A percentile compares a stretch with the other conserved stretches of the same genome.
Evolutionary conservation across 1,140 invertebrate species (phyloP).

Genomic region (Megalonaias nervosa): DNA sequence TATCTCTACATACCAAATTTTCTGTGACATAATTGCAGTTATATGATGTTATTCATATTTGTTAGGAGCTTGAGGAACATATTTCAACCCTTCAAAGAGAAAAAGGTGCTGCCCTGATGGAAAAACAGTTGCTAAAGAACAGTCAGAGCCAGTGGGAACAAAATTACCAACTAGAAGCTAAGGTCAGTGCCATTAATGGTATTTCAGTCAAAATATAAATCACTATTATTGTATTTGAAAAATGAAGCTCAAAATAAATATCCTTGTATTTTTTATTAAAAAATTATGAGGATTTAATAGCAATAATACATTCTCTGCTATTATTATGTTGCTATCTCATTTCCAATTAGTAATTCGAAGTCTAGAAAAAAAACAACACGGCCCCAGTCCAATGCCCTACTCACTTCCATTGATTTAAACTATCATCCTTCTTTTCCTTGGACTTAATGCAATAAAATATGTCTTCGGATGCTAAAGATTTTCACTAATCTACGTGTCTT

Average conservation of each 20-base stretch:
- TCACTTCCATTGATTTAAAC: too few species aligned
- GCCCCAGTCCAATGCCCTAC: too few species aligned
- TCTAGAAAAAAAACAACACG: too few species aligned
- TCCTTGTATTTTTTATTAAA: neutral
- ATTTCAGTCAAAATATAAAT: neutral
- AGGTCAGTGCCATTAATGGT: slow-evolving; percentile 36
- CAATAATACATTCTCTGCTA: too few species aligned
- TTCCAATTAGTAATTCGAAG: too few species aligned
- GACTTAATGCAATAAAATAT: too few species aligned
- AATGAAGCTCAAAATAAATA: neutral
- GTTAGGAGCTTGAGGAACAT: slow-evolving; percentile 57
- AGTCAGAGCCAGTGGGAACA: slow-evolving; percentile 50
- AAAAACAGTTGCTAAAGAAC: slow-evolving; percentile 55
- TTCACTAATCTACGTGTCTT: too few species aligned
- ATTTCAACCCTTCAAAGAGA: slow-evolving; percentile 51
- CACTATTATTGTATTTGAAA: neutral
- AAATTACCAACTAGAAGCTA: slow-evolving; percentile 54
- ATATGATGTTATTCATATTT: slow-evolving; percentile 1
- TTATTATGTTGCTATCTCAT: too few species aligned
- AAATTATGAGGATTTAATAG: too few species aligned
- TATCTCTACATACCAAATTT: too few species aligned
- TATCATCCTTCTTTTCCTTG: too few species aligned
- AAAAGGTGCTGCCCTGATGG: slow-evolving; percentile 66
- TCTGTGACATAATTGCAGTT: neutral
- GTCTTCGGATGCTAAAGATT: too few species aligned